Conservation (phyloP, 1,140 invertebrate species). For the Drosophila ogumai region DNA sequence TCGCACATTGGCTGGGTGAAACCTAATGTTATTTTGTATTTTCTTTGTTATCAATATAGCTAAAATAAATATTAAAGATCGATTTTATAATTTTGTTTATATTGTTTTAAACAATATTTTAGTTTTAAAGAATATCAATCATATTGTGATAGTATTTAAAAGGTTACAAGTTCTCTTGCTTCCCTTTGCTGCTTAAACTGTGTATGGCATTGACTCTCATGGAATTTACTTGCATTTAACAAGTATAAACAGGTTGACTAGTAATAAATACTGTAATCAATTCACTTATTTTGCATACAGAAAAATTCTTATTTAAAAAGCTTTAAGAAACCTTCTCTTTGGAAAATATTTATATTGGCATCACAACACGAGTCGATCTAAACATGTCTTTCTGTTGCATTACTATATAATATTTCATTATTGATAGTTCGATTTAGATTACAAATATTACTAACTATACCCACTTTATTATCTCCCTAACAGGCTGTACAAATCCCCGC, state of each 20-base stretch:
- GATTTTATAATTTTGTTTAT: neutral
- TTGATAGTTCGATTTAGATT: too few species aligned
- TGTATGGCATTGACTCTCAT: neutral
- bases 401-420: neutral
- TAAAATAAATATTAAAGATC: neutral
- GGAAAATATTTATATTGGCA: neutral
- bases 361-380: neutral
- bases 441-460: too few species aligned
- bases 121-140: neutral
- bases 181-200: neutral
- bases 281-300: neutral
- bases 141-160: neutral
- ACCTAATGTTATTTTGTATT: slow-evolving; percentile 1
- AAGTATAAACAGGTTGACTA: slow-evolving; percentile 16
- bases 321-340: neutral
- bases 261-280: neutral
- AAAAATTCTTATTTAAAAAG: neutral
- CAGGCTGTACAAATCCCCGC: slow-evolving; percentile 73
- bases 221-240: slow-evolving; percentile 6
- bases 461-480: neutral
- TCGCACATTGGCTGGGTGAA: neutral
- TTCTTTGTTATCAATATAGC: slow-evolving; percentile 1
- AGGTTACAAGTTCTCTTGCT: neutral
- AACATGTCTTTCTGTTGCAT: neutral
- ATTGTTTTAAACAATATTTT: too few species aligned